phyloP scores from a whole-genome alignment of 2,888 invertebrate species.

The Platycheirus albimanus region DNA sequence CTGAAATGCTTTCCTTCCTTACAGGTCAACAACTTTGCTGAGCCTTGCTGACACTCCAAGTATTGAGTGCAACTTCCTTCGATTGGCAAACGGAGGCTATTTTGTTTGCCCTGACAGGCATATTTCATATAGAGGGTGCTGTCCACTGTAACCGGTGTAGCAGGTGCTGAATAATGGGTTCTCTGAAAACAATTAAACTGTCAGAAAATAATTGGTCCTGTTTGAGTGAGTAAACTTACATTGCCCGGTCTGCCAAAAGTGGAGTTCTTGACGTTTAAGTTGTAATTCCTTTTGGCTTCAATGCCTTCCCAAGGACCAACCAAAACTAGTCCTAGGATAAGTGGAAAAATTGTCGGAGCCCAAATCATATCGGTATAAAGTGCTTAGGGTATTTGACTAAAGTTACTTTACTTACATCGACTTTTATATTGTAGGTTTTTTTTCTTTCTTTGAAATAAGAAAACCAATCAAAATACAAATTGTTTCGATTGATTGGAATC shows the following conservation, averaged over 20 bases:
- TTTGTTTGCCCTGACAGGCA: slow-evolving; percentile 48
- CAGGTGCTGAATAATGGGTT: neutral
- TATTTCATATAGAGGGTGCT: slow-evolving; percentile 41
- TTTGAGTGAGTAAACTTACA: too few relatives aligned
- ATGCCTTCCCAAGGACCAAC: slow-evolving; percentile 19
- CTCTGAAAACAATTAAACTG: slow-evolving; percentile 10
- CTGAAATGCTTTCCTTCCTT: slow-evolving; percentile 46
- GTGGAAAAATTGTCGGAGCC: slow-evolving; percentile 34
- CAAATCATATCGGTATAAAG: slow-evolving; percentile 44
- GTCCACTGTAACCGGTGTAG: neutral
- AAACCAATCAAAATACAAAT: slow-evolving; percentile 44
- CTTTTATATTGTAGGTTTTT: slow-evolving; percentile 49
- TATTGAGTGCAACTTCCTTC: slow-evolving; percentile 57
- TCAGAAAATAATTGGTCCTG: neutral
- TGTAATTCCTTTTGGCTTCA: neutral
- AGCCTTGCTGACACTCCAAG: slow-evolving; percentile 37
- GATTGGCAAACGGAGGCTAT: slow-evolving; percentile 59
- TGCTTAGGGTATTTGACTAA: slow-evolving; percentile 39
- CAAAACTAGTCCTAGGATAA: slow-evolving; percentile 48
- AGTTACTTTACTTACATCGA: slow-evolving; percentile 19
- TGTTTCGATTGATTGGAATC: slow-evolving; percentile 14
- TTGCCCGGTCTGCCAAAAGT: slow-evolving; percentile 21
- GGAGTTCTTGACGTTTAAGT: neutral
- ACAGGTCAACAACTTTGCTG: slow-evolving; percentile 35
- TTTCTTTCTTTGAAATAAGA: neutral